Conservation (phyloP, 2,113 vertebrate genomes). For the Microcebus murinus region DNA sequence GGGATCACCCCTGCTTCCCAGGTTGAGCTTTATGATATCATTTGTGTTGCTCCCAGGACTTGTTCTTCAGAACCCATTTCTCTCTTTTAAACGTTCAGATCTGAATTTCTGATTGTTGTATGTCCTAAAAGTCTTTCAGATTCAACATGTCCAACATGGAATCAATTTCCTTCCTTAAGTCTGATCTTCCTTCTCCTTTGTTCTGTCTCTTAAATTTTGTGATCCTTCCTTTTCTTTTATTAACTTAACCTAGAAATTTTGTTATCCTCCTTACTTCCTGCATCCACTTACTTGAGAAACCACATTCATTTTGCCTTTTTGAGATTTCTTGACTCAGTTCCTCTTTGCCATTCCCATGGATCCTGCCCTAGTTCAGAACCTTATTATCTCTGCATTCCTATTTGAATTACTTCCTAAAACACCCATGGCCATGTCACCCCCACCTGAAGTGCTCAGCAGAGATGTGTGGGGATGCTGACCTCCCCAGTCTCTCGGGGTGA, state of each 20-base stretch:
- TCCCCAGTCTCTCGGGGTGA: neutral
- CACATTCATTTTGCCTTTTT: neutral
- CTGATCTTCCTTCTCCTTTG: neutral
- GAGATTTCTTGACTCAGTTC: neutral
- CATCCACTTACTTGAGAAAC: neutral
- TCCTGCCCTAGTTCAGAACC: constrained; percentile 42
- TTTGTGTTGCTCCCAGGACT: neutral
- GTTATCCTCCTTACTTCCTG: neutral
- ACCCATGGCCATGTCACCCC: neutral
- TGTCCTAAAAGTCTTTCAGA: constrained; percentile 18
- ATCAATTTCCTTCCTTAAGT: neutral
- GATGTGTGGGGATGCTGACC: neutral
- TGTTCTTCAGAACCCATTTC: neutral
- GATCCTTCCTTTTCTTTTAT: neutral
- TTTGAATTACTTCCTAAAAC: constrained; percentile 14
- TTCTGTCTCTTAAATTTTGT: neutral
- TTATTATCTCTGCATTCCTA: neutral
- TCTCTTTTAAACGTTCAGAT: neutral
- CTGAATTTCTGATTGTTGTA: neutral
- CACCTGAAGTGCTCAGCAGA: neutral
- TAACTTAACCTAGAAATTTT: neutral
- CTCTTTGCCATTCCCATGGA: constrained; percentile 5
- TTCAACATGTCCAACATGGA: neutral
- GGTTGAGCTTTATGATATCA: neutral
- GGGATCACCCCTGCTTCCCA: neutral